Evolutionary conservation across 2,888 invertebrate species (phyloP).

Genomic region (Machimus rusticus): DNA sequence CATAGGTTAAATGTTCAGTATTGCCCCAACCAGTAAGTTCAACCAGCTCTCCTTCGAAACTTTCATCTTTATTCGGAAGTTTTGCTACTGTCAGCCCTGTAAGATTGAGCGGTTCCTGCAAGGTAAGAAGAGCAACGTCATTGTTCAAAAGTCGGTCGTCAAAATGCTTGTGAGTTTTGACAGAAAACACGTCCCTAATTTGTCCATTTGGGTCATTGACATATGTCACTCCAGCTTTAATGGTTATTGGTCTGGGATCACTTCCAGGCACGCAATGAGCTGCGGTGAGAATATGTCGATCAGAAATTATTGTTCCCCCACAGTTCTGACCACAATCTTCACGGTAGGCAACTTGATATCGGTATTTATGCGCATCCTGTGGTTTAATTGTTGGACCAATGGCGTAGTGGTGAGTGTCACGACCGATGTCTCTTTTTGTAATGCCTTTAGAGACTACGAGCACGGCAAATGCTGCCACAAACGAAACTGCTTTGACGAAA

Average conservation of each 20-base stretch:
- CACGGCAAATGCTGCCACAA: background rate
- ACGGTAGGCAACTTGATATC: background rate
- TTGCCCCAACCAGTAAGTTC: background rate
- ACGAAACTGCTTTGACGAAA: background rate
- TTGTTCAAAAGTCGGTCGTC: accelerated
- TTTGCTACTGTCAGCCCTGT: background rate
- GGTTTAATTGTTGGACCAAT: background rate
- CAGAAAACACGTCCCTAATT: background rate
- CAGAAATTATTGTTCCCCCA: background rate
- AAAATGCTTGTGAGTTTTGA: background rate
- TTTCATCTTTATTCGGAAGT: background rate
- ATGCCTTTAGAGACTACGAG: background rate
- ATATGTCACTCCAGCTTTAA: background rate
- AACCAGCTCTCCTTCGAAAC: background rate
- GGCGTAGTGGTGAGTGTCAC: background rate
- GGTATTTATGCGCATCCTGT: background rate
- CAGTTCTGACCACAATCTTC: background rate
- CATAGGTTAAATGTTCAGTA: background rate
- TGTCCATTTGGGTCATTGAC: background rate
- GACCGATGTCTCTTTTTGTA: background rate
- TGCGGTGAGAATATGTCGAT: background rate
- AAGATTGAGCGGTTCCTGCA: background rate
- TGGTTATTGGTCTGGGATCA: background rate
- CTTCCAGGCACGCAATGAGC: background rate
- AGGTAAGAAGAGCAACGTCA: background rate